These are phyloP conservation scores for Pipistrellus kuhlii DNA, from an alignment of 2,797 vertebrate species.

Conservation along the genomic window DNA sequence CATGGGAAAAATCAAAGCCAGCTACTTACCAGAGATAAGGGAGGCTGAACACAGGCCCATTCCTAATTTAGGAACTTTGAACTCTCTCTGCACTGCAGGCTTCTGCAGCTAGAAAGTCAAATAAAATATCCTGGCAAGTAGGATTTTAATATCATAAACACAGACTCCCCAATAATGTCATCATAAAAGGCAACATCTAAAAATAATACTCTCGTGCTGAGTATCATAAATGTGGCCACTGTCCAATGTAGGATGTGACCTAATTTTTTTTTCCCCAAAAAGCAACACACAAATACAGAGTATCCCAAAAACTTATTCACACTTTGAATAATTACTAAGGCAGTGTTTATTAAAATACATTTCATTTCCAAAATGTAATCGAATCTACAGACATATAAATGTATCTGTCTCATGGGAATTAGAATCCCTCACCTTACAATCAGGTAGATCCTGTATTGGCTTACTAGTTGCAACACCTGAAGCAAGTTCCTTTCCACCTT, in stretches of 20 bases:
- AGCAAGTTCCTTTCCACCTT: background rate
- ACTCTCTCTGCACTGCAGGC: background rate
- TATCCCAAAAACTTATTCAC: background rate
- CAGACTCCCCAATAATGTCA: background rate
- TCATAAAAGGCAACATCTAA: constrained; percentile 25
- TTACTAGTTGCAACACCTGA: background rate
- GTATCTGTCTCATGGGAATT: background rate
- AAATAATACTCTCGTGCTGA: background rate
- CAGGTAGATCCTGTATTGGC: background rate
- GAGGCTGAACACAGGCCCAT: background rate
- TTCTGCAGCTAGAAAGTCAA: background rate
- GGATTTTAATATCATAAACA: background rate
- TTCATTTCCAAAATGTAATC: background rate
- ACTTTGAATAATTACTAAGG: background rate
- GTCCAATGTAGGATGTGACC: background rate
- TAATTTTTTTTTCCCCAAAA: background rate
- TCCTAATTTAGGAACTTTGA: constrained; percentile 15
- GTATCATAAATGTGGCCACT: background rate
- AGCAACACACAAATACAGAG: background rate
- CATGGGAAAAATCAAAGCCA: background rate
- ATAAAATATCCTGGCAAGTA: background rate
- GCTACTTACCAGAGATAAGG: background rate
- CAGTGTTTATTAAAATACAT: background rate
- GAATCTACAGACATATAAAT: background rate
- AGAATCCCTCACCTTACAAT: background rate